A percentile compares a stretch with the other conserved stretches of the same genome.
phyloP scores from a whole-genome alignment of 2,888 invertebrate species.

The Zootermopsis nevadensis region DNA sequence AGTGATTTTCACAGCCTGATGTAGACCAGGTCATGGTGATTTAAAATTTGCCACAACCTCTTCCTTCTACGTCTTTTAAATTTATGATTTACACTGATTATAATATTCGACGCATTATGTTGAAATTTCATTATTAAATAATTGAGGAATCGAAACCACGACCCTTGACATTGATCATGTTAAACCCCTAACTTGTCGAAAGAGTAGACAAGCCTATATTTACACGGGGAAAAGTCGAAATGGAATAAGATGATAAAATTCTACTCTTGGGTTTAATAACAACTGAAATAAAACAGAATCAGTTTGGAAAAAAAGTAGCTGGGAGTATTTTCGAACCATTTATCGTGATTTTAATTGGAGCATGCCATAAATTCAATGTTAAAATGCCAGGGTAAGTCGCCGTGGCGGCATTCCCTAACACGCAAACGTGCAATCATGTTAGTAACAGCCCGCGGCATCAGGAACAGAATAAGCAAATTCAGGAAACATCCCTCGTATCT shows the following conservation, averaged over 20 bases:
- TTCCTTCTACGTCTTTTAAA: too few species aligned
- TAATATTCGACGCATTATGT: too few species aligned
- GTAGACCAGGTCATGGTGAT: too few species aligned
- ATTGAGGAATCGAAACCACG: too few species aligned
- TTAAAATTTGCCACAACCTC: too few species aligned
- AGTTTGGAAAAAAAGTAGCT: slow-evolving; percentile 13
- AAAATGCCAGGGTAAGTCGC: slow-evolving; percentile 13
- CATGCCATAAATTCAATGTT: slow-evolving; percentile 41
- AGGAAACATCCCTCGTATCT: background rate
- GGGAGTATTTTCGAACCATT: slow-evolving; percentile 31
- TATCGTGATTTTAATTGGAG: slow-evolving; percentile 39
- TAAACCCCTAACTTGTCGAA: too few species aligned
- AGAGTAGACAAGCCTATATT: background rate
- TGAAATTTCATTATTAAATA: too few species aligned
- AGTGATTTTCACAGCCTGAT: too few species aligned
- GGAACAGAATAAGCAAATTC: slow-evolving; percentile 10
- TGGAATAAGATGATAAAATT: slow-evolving; percentile 34
- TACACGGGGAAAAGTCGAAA: background rate
- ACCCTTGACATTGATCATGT: too few species aligned
- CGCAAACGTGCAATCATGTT: slow-evolving; percentile 30
- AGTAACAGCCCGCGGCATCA: background rate
- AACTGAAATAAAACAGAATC: background rate
- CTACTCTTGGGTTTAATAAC: slow-evolving; percentile 10
- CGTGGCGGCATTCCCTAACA: background rate
- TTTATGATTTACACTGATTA: too few species aligned